Conservation (phyloP, 2,888 invertebrate genomes). For the Hipparchia semele region DNA sequence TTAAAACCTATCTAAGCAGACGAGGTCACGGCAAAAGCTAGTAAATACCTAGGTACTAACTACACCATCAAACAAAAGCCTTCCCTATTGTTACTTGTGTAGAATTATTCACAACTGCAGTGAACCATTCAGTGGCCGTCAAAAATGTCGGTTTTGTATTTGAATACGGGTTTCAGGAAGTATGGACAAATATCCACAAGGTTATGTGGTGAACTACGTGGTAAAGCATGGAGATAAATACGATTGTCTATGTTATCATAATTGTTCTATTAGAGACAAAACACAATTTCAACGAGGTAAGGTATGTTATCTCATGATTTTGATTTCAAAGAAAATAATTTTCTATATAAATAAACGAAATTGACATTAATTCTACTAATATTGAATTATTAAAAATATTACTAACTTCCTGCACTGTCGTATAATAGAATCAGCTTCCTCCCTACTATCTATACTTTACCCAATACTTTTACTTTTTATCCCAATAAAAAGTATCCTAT, state of each 20-base stretch:
- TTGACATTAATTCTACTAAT: too few species aligned
- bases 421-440: too few species aligned
- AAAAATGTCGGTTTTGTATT: slow-evolving; percentile 3
- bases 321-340: background rate
- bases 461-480: too few species aligned
- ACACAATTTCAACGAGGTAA: background rate
- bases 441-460: too few species aligned
- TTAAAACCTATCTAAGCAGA: too few species aligned
- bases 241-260: background rate
- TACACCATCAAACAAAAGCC: too few species aligned
- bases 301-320: background rate
- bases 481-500: too few species aligned
- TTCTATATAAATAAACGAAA: background rate
- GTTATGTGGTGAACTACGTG: background rate
- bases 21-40: too few species aligned
- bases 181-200: slow-evolving; percentile 5
- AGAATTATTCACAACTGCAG: background rate
- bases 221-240: background rate
- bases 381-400: too few species aligned
- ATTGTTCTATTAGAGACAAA: background rate
- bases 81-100: background rate
- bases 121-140: background rate
- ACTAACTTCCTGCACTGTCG: too few species aligned
- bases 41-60: too few species aligned
- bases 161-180: slow-evolving; percentile 5